A percentile compares a stretch with the other conserved stretches of the same genome.
Conservation (phyloP, 2,113 vertebrate genomes). For the Rostratula benghalensis region DNA sequence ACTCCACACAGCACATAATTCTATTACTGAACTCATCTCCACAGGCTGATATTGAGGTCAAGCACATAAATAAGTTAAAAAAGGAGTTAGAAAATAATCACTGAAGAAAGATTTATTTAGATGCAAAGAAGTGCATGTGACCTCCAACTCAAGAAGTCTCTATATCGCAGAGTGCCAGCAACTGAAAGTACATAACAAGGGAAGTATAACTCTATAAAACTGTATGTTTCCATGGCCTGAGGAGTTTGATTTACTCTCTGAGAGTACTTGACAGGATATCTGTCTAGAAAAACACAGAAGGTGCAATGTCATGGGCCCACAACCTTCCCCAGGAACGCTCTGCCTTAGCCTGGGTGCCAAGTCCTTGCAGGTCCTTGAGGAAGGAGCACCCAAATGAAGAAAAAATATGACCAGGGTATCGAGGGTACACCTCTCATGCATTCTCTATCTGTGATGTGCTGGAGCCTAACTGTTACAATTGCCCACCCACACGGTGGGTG, state of each 20-base stretch:
- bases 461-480: neutral
- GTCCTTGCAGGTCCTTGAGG: neutral
- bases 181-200: neutral
- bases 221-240: neutral
- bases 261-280: neutral
- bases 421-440: neutral
- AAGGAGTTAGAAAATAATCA: neutral
- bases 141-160: neutral
- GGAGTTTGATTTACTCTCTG: neutral
- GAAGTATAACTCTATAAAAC: neutral
- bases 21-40: neutral
- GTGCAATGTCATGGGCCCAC: neutral
- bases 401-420: neutral
- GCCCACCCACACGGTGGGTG: rapidly evolving
- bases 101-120: neutral
- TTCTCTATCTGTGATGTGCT: neutral
- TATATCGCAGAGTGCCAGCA: neutral
- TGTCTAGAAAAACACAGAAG: neutral
- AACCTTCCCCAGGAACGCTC: neutral
- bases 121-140: neutral
- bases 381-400: neutral
- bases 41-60: slow-evolving; percentile 19
- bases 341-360: neutral
- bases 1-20: neutral
- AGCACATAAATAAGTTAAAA: slow-evolving; percentile 35